A percentile compares a stretch with the other conserved stretches of the same genome.
Conservation (phyloP, 2,888 invertebrate species). For the Dilophus febrilis region DNA sequence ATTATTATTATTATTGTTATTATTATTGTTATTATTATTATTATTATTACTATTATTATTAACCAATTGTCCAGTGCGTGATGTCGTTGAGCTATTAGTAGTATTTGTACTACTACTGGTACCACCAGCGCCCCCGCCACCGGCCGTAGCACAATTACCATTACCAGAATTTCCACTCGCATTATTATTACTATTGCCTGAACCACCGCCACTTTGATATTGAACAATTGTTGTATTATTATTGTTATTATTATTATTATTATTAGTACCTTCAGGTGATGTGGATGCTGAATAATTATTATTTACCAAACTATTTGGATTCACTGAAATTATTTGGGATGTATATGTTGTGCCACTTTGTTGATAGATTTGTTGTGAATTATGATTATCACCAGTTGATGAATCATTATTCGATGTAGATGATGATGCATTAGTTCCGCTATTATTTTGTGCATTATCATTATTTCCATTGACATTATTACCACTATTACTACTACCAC, state of each 20-base stretch:
- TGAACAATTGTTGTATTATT: conserved; percentile 9
- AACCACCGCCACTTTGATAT: conserved; percentile 10
- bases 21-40: conserved; percentile 14
- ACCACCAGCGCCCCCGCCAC: conserved; percentile 9
- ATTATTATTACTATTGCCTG: conserved; percentile 13
- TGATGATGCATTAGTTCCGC: conserved; percentile 12
- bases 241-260: no score
- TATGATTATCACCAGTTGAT: conserved; percentile 13
- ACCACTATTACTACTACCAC: no score
- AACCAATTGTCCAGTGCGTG: conserved; percentile 20
- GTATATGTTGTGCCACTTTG: conserved; percentile 22
- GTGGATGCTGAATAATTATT: conserved; percentile 37
- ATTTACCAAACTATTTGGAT: conserved; percentile 33
- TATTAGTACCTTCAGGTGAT: conserved; percentile 34
- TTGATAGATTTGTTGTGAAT: conserved; percentile 13
- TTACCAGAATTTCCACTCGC: conserved; percentile 24
- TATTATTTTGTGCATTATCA: conserved; percentile 7
- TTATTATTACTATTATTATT: not conserved
- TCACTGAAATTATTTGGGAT: conserved; percentile 30
- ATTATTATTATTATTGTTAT: conserved; percentile 7
- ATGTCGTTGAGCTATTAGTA: conserved; percentile 30
- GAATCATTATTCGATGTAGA: conserved; percentile 13
- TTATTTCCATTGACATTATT: conserved; percentile 2
- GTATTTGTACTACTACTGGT: not conserved
- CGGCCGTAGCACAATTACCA: conserved; percentile 19